These are phyloP conservation scores for Maniola hyperantus DNA, from an alignment of 2,888 invertebrate genomes.

Conservation along the genomic window DNA sequence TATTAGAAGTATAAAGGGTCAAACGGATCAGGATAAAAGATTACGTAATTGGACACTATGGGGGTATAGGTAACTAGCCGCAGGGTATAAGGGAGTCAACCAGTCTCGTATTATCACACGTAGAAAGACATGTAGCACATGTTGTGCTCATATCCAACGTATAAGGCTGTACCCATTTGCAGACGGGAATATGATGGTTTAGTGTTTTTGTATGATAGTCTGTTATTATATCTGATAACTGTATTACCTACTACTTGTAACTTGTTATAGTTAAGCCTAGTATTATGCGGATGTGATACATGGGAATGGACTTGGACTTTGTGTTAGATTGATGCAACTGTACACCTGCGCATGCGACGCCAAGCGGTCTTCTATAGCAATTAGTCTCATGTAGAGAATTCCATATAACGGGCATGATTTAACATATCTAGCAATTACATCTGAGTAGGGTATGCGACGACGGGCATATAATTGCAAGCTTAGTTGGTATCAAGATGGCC, in stretches of 20 bases:
- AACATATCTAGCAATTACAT: conserved; percentile 40
- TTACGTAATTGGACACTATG: not conserved
- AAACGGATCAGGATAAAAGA: not conserved
- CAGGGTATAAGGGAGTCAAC: too few relatives aligned
- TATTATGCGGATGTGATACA: conserved; percentile 7
- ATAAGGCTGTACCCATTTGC: not conserved
- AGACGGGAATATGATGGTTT: conserved; percentile 7
- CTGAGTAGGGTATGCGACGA: conserved; percentile 33
- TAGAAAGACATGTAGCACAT: not conserved
- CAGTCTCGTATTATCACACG: not conserved
- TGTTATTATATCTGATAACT: conserved; percentile 13
- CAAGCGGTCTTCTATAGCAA: conserved; percentile 70
- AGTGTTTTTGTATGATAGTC: not conserved
- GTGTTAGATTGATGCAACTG: conserved; percentile 54
- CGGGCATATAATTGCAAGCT: conserved; percentile 35
- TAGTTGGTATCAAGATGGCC: conserved; percentile 33
- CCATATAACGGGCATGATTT: conserved; percentile 40
- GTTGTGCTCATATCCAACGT: not conserved
- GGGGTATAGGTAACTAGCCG: too few relatives aligned
- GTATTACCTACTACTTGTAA: not conserved
- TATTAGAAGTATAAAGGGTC: not conserved
- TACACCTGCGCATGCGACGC: conserved; percentile 58
- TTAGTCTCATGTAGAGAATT: conserved; percentile 65
- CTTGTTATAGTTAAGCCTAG: not conserved
- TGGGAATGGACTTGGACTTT: conserved; percentile 13